Evolutionary conservation across 2,113 vertebrate genomes (phyloP), one percentile per base, ranked within the genome.

Genomic region (Porphyrio hochstetteri): DNA sequence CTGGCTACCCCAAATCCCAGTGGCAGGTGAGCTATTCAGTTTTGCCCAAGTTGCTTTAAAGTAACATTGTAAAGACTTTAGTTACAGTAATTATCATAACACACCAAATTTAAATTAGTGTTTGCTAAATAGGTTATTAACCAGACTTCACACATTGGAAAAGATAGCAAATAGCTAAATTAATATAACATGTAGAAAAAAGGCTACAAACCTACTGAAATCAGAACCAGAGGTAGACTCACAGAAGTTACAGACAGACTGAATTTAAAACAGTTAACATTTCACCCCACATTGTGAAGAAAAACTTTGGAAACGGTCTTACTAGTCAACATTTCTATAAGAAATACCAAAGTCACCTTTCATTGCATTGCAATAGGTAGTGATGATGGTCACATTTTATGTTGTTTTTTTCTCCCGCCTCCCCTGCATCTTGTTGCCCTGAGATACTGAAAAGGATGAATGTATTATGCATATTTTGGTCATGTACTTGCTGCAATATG

Each of bases 241-340:
- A 68, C 33, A 56, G 36, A 95, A 75, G 38, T 38, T 19, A 57
- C 7, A 61, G 65, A 31, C 16, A 9, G 21, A 27, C 64, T 79
- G 38, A 78, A 48, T 81, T 79, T 79, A 53, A 75, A 84, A 71
- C 6, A 60, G 23, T n/a, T 76, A 71, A 59, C 33, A 65, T 71
- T 86, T 84, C 50, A 84, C 61, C 61, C 80, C 48, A 92, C 12
- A 36, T 33, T 36, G 38, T 91, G 61, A 90, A 90, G 64, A 86
- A 81, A 63, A 93, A 15, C 44, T 69, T 69, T n/a, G 40, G 44
- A 82, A 84, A 78, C 40, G 13, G 11, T 57, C 35, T 86, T 69
- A 40, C 13, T 69, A 63, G 72, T 86, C 38, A 86, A 88, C 88
- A 96, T 97, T 97, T 97, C 96, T 96, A 85, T 95, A 82, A 96